Evolutionary conservation across 2,888 invertebrate species (phyloP).

Genomic region (Tridacna crocea): DNA sequence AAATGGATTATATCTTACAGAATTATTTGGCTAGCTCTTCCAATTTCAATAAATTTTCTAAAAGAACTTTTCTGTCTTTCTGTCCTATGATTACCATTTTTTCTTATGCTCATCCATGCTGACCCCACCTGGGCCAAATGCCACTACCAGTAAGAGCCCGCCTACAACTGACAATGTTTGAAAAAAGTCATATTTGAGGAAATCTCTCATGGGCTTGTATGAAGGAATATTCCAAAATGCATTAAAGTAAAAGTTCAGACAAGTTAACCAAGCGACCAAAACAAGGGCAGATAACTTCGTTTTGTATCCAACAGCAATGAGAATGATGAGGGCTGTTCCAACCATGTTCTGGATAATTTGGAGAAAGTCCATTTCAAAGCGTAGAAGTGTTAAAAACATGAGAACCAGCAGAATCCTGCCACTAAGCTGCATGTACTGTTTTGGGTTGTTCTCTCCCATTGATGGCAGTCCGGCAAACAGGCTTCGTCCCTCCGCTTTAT

Average conservation of each 20-base stretch:
- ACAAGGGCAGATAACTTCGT: conserved; percentile 98
- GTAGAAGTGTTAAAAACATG: conserved; percentile 98
- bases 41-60: conserved; percentile 9
- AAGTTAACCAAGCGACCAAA: conserved; percentile 93
- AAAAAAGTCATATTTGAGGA: conserved; percentile 99
- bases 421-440: conserved; percentile 97
- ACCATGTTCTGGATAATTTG: conserved; percentile 96
- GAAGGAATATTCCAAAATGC: conserved; percentile 99
- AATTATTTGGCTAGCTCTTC: conserved; percentile 14
- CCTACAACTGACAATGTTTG: conserved; percentile 99
- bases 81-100: conserved; percentile 89
- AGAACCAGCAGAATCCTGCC: conserved; percentile 98
- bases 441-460: conserved; percentile 91
- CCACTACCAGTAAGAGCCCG: conserved; percentile 98
- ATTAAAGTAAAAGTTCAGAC: conserved; percentile 98
- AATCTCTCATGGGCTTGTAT: conserved; percentile 98
- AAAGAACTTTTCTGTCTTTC: background rate
- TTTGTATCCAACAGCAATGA: conserved; percentile 98
- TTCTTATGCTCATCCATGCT: conserved; percentile 99
- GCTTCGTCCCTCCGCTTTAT: conserved; percentile 95
- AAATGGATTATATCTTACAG: conserved; percentile 23
- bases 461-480: conserved; percentile 94
- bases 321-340: conserved; percentile 96
- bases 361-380: conserved; percentile 94
- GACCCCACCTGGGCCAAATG: conserved; percentile 95